phyloP scores from a whole-genome alignment of 2,113 vertebrate genomes.

The Micronisus gabar region DNA sequence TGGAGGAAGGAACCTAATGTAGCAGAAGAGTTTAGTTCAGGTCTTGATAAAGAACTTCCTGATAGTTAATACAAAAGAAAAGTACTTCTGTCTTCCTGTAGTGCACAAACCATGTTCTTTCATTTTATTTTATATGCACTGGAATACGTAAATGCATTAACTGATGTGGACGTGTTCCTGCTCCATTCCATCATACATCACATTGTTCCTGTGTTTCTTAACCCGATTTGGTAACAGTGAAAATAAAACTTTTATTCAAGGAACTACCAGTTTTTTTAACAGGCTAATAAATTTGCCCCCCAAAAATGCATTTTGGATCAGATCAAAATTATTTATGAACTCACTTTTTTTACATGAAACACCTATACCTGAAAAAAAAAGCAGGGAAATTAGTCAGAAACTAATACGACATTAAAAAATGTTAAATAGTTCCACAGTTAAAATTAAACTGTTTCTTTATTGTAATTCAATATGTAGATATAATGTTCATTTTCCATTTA shows the following conservation, averaged over 20 bases:
- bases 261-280: neutral
- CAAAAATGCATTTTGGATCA: neutral
- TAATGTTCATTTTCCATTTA: neutral
- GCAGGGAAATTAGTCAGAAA: neutral
- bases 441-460: neutral
- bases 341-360: neutral
- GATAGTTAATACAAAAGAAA: neutral
- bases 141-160: neutral
- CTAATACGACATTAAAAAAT: neutral
- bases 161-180: neutral
- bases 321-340: neutral
- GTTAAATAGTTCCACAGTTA: neutral
- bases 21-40: constrained; percentile 18
- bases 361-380: neutral
- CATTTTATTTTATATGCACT: neutral
- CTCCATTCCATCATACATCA: neutral
- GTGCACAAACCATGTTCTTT: neutral
- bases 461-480: neutral
- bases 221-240: neutral
- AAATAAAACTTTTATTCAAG: neutral
- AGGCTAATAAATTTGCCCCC: neutral
- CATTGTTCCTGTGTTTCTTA: neutral
- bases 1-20: neutral
- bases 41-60: constrained; percentile 19
- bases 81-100: neutral